Base-by-base conservation (phyloP, 2,113 vertebrate genomes). In the Psettodes erumei region DNA sequence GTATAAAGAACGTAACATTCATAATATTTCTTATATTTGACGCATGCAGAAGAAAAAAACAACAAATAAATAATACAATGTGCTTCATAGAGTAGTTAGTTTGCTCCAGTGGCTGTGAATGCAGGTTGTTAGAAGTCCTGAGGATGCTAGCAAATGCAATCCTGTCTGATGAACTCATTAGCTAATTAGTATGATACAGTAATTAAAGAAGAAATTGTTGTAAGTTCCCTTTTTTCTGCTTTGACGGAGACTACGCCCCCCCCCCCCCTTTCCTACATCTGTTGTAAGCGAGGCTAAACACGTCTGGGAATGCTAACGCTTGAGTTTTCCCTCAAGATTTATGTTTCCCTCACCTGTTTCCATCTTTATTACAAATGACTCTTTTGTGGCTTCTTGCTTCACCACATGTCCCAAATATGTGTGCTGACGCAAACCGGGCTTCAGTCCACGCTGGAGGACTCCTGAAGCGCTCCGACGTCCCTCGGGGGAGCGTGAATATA, bases 401-500 rank as follows among this genome's bases (percentile, higher is more conserved):
- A 32, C 42, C 45, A 38, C 37, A 53, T 47, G 32, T 37, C 28
- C 45, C 6, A 16, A 45, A 66, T n/a, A n/a, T 28, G n/a, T 37
- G 30, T 30, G 19, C 11, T 45, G 55, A 79, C 38, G 27, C 42
- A 66, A 33, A 43, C 28, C 12, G 1, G 9, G 21, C 82, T 67
- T 40, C 13, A 37, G 48, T 69, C 27, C 67, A 12, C 21, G 51
- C 6, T 18, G 45, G 37, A 70, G 6, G 65, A 43, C 71, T 84
- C 81, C 69, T 42, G 60, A 61, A 48, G 55, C 71, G 38, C 15
- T 43, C 32, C 35, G 48, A 61, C 32, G 60, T 43, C 75, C 77
- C 75, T 23, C 30, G 5, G 62, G 70, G 84, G 61, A 28, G 35
- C 53, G 21, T 67, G 72, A 82, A 83, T 80, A 68, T 68, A 75